phyloP scores from a whole-genome alignment of 2,113 vertebrate genomes.

The Nannobrachium achirus region DNA sequence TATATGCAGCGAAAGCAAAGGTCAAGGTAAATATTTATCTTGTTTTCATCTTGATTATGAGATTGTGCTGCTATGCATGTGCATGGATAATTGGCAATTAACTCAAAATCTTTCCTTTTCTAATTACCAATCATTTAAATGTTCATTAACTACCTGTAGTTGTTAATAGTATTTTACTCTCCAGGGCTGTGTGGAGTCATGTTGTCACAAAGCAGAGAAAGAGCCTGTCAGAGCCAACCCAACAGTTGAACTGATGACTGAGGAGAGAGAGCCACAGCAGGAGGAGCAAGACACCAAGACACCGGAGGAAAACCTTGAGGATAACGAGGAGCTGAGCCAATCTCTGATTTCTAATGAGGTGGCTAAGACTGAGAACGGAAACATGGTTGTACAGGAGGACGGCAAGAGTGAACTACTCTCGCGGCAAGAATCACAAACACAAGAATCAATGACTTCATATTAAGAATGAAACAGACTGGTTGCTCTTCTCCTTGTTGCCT shows the following conservation, averaged over 20 bases:
- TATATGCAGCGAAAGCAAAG: neutral
- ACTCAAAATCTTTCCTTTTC: too few relatives aligned
- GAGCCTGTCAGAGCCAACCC: accelerated
- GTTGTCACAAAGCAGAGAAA: accelerated
- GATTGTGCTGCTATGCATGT: neutral
- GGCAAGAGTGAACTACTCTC: slow-evolving; percentile 41
- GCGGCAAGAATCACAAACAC: slow-evolving; percentile 34
- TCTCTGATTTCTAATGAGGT: neutral
- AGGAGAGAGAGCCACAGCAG: neutral
- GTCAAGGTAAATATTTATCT: slow-evolving; percentile 33
- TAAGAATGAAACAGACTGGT: too few relatives aligned
- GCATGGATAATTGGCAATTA: too few relatives aligned
- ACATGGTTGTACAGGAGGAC: slow-evolving; percentile 61
- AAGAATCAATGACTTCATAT: neutral
- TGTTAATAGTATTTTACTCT: neutral
- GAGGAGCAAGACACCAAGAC: neutral
- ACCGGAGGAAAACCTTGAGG: slow-evolving; percentile 38
- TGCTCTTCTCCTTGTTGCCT: too few relatives aligned
- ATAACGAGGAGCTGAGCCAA: slow-evolving; percentile 21
- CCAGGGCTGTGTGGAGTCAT: neutral
- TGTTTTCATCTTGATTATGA: neutral
- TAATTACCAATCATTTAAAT: too few relatives aligned
- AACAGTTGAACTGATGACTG: accelerated
- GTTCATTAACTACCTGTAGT: neutral
- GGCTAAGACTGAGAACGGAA: slow-evolving; percentile 43